phyloP scores from a whole-genome alignment of 2,113 vertebrate species.

The Clinocottus analis region DNA sequence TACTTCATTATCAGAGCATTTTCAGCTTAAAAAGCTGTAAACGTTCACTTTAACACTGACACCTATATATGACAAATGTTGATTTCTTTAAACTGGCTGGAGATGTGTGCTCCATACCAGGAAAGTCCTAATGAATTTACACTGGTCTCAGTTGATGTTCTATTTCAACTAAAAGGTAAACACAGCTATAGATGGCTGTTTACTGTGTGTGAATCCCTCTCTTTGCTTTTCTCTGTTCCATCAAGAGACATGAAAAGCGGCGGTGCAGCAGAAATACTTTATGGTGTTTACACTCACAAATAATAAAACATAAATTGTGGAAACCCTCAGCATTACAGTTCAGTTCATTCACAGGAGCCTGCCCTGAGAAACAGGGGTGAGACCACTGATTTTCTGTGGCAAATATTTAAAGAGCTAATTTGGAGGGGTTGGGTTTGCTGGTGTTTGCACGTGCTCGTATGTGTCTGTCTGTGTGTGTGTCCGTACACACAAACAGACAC shows the following conservation, averaged over 20 bases:
- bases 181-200: conserved; percentile 67
- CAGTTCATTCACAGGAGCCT: conserved; percentile 76
- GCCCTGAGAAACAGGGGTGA: conserved; percentile 73
- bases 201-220: conserved; percentile 75
- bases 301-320: conserved; percentile 80
- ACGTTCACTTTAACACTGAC: conserved; percentile 41
- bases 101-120: conserved; percentile 44
- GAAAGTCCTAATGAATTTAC: conserved; percentile 70
- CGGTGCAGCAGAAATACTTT: conserved; percentile 76
- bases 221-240: conserved; percentile 74
- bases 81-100: conserved; percentile 47
- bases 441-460: conserved; percentile 34
- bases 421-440: conserved; percentile 72
- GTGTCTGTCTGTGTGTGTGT: conserved; percentile 50
- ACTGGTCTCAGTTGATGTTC: conserved; percentile 67
- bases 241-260: conserved; percentile 72
- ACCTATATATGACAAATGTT: conserved; percentile 50
- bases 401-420: conserved; percentile 87
- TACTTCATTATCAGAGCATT: conserved; percentile 31
- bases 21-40: conserved; percentile 18
- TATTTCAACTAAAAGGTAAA: conserved; percentile 76
- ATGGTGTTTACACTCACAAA: conserved; percentile 78
- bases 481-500: conserved; percentile 40
- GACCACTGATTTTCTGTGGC: conserved; percentile 77
- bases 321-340: conserved; percentile 74